These are phyloP conservation scores for Mayetiola destructor DNA, from an alignment of 2,888 invertebrate genomes.

Conservation along the genomic window DNA sequence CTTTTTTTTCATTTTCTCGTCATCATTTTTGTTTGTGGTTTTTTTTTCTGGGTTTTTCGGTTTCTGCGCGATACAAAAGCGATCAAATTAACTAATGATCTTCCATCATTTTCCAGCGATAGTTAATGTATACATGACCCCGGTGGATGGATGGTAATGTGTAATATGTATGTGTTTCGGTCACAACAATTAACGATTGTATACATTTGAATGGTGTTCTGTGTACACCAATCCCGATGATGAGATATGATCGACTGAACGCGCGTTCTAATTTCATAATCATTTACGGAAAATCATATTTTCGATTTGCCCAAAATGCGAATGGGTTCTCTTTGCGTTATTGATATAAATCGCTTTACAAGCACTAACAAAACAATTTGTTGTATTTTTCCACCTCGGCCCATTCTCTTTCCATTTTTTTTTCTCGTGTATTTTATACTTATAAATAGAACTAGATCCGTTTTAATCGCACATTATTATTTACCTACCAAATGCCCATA, in stretches of 20 bases:
- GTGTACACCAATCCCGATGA: no score
- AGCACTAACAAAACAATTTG: background rate
- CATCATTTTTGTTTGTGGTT: no score
- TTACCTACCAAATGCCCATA: conserved; percentile 7
- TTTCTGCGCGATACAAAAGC: background rate
- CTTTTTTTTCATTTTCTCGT: background rate
- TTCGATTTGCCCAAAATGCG: background rate
- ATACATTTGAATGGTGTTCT: background rate
- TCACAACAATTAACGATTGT: background rate
- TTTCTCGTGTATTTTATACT: background rate
- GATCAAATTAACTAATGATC: background rate
- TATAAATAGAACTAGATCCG: background rate
- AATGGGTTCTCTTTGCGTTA: background rate
- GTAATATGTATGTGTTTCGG: background rate
- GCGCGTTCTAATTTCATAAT: conserved; percentile 8
- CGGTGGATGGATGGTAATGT: background rate
- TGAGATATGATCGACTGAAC: conserved; percentile 7
- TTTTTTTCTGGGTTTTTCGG: no score
- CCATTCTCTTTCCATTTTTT: no score
- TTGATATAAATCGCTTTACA: background rate
- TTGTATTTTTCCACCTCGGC: no score
- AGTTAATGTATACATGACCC: no score
- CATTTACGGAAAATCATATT: conserved; percentile 11
- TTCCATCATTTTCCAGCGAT: no score
- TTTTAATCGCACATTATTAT: conserved; percentile 3